phyloP scores from a whole-genome alignment of 1,140 invertebrate genomes.

The Lucilia cuprina region DNA sequence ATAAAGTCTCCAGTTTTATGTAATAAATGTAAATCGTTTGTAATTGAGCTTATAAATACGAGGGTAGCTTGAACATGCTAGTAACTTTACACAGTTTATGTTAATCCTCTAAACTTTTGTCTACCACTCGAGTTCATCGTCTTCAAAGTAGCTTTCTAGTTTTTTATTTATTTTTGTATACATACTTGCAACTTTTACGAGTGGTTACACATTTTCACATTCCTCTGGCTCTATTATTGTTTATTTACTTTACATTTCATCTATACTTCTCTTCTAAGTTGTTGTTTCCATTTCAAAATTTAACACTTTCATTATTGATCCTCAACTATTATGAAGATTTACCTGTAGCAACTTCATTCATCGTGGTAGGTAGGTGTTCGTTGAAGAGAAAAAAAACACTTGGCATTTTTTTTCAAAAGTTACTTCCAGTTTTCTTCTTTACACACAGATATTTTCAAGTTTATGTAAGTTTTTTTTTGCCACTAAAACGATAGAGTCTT shows the following conservation, averaged over 20 bases:
- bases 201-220: no score
- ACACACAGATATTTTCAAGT: neutral
- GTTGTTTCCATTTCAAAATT: neutral
- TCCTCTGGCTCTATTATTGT: no score
- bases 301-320: neutral
- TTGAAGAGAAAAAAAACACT: neutral
- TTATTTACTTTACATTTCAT: no score
- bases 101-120: no score
- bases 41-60: neutral
- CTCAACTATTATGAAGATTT: neutral
- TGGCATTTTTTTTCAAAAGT: neutral
- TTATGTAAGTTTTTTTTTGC: neutral
- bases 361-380: slow-evolving; percentile 16
- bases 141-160: no score
- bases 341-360: neutral
- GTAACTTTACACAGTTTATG: no score
- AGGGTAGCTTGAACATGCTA: neutral
- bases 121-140: no score
- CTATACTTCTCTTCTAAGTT: no score
- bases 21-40: neutral
- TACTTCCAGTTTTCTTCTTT: neutral
- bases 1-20: neutral
- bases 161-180: no score
- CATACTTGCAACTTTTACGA: no score
- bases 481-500: neutral